Conservation (phyloP, 2,113 vertebrate genomes). For the Gnathonemus echidnorhynchus region DNA sequence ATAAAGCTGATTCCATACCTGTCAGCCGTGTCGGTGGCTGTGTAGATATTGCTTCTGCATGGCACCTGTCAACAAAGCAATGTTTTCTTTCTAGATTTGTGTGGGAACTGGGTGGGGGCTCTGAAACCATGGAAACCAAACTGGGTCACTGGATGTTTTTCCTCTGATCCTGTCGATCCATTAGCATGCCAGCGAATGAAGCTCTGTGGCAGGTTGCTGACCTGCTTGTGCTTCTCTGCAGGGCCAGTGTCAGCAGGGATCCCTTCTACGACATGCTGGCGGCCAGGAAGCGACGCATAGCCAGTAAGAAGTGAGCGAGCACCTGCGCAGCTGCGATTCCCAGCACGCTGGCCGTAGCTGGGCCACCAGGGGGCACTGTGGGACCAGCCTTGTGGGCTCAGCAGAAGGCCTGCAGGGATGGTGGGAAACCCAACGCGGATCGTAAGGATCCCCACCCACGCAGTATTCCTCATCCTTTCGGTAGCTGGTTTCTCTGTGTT, state of each 20-base stretch:
- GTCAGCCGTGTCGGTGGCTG: not conserved
- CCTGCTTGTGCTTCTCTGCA: slow-evolving; percentile 55
- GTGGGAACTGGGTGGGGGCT: slow-evolving; percentile 19
- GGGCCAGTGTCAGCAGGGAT: slow-evolving; percentile 95
- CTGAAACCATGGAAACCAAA: slow-evolving; percentile 69
- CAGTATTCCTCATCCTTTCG: not conserved
- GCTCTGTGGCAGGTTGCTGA: slow-evolving; percentile 29
- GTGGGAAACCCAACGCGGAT: not conserved
- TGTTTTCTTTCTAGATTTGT: not conserved
- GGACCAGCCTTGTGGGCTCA: not conserved
- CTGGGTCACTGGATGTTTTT: slow-evolving; percentile 58
- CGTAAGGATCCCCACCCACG: not conserved
- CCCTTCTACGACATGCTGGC: slow-evolving; percentile 99
- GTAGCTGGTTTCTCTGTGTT: not conserved
- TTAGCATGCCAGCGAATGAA: slow-evolving; percentile 23
- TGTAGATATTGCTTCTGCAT: not conserved
- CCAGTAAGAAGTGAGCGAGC: slow-evolving; percentile 85
- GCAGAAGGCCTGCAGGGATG: not conserved
- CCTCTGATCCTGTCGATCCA: slow-evolving; percentile 26
- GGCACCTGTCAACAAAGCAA: not conserved
- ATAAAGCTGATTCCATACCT: not conserved
- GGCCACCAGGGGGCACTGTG: not conserved
- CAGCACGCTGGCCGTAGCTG: not conserved
- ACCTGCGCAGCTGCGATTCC: not conserved
- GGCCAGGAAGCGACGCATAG: slow-evolving; percentile 91